phyloP scores from a whole-genome alignment of 2,888 invertebrate genomes.

The Melanotus villosus region DNA sequence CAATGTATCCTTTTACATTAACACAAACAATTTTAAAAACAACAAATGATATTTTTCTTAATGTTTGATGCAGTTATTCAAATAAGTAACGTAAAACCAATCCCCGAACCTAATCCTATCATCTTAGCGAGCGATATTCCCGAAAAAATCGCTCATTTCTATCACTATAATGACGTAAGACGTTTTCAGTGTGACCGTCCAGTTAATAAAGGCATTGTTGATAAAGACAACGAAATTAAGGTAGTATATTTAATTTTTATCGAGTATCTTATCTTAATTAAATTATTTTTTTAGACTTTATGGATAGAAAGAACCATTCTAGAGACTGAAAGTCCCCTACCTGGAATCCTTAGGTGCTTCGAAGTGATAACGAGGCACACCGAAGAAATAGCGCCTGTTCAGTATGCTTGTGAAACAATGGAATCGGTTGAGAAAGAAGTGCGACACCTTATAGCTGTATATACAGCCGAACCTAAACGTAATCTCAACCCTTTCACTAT shows the following conservation, averaged over 20 bases:
- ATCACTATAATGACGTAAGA: conserved; percentile 91
- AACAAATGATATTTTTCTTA: too few relatives aligned
- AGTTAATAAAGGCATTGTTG: conserved; percentile 89
- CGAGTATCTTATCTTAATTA: neutral
- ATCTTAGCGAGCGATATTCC: conserved; percentile 77
- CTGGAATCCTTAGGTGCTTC: conserved; percentile 95
- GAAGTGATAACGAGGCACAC: conserved; percentile 85
- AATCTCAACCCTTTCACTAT: conserved; percentile 95
- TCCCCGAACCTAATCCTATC: conserved; percentile 78
- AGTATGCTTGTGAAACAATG: conserved; percentile 94
- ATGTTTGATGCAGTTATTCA: conserved; percentile 79
- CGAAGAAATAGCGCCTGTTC: conserved; percentile 86
- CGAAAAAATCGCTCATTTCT: conserved; percentile 89
- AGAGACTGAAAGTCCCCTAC: conserved; percentile 85
- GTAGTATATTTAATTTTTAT: conserved; percentile 61
- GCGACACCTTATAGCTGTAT: conserved; percentile 83
- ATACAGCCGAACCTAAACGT: conserved; percentile 83
- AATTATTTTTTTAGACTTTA: conserved; percentile 75
- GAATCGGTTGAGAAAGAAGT: conserved; percentile 90
- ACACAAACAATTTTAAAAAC: neutral
- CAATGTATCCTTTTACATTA: conserved; percentile 78
- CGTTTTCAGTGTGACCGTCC: conserved; percentile 93
- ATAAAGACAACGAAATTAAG: conserved; percentile 96
- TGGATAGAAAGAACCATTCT: conserved; percentile 95
- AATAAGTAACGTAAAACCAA: conserved; percentile 94